These are phyloP conservation scores for Pampus argenteus DNA, from an alignment of 2,797 vertebrate species.

Conservation along the genomic window DNA sequence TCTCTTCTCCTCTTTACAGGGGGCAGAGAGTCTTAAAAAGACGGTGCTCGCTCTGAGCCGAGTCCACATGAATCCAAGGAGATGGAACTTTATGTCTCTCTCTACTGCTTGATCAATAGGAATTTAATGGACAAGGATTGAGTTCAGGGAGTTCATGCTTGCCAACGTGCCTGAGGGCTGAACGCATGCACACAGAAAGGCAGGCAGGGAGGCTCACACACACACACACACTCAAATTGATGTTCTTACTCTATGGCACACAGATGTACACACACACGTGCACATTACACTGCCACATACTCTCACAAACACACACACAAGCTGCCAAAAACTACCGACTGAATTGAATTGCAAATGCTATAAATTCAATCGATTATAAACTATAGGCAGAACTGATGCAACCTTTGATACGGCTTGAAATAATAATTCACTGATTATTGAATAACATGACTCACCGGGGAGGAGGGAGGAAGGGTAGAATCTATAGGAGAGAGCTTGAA, in stretches of 20 bases:
- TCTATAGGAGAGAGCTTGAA: conserved; percentile 55
- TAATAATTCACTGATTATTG: conserved; percentile 58
- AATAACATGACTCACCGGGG: conserved; percentile 30
- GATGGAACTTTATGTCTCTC: conserved; percentile 80
- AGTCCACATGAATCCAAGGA: conserved; percentile 75
- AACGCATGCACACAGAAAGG: conserved; percentile 66
- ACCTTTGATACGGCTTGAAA: conserved; percentile 41
- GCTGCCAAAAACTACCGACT: conserved; percentile 26
- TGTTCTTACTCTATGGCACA: conserved; percentile 37
- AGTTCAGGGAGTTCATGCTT: conserved; percentile 86
- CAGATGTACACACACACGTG: conserved; percentile 11
- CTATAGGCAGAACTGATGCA: conserved; percentile 46
- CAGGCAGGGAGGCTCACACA: conserved; percentile 46
- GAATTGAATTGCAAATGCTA: conserved; percentile 53
- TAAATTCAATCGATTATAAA: conserved; percentile 55
- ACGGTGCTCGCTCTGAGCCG: conserved; percentile 41
- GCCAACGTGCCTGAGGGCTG: conserved; percentile 78
- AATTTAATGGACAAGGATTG: conserved; percentile 86
- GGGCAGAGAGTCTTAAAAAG: conserved; percentile 46
- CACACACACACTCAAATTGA: conserved; percentile 50
- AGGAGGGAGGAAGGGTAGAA: neutral
- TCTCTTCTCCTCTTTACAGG: conserved; percentile 32
- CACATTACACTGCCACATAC: conserved; percentile 39
- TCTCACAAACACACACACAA: conserved; percentile 38
- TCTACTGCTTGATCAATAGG: conserved; percentile 85